phyloP scores from a whole-genome alignment of 2,797 vertebrate genomes.

The Coranthus polyacanthus region DNA sequence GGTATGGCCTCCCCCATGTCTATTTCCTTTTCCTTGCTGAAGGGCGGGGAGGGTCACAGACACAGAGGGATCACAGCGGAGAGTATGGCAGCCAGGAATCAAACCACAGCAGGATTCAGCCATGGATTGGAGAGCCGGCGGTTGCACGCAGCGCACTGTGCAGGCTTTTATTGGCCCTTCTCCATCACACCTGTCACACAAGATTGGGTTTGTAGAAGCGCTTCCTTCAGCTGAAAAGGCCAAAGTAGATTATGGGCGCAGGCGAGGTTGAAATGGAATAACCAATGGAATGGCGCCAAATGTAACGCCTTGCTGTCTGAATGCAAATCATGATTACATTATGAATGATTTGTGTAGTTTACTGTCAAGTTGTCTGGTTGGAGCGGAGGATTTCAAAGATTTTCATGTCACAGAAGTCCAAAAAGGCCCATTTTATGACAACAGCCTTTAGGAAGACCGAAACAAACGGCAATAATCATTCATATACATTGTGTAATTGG shows the following conservation, averaged over 20 bases:
- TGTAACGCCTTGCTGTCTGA: conserved; percentile 60
- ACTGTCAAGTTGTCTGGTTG: conserved; percentile 27
- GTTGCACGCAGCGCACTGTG: conserved; percentile 56
- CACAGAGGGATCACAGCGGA: conserved; percentile 71
- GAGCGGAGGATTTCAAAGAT: conserved; percentile 10
- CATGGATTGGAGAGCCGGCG: conserved; percentile 68
- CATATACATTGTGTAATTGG: conserved; percentile 58
- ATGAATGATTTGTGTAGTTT: conserved; percentile 69
- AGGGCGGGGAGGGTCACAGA: conserved; percentile 73
- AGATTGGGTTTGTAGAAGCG: conserved; percentile 80
- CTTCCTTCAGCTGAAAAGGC: conserved; percentile 80
- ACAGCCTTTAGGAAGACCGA: conserved; percentile 22
- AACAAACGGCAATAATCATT: conserved; percentile 32
- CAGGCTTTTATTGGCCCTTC: conserved; percentile 80
- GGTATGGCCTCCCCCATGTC: conserved; percentile 58
- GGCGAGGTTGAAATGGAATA: conserved; percentile 76
- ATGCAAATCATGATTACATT: conserved; percentile 76
- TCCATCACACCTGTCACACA: conserved; percentile 83
- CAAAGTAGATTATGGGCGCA: conserved; percentile 79
- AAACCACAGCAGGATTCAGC: conserved; percentile 74
- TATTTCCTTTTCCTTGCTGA: conserved; percentile 70
- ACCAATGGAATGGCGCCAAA: conserved; percentile 64
- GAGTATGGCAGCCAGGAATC: conserved; percentile 76
- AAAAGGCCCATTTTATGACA: conserved; percentile 21
- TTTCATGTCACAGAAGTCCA: conserved; percentile 23